Percentiles rank a stretch among this genome's conserved stretches.
phyloP scores from a whole-genome alignment of 2,113 vertebrate species.

The Ciconia stormi region DNA sequence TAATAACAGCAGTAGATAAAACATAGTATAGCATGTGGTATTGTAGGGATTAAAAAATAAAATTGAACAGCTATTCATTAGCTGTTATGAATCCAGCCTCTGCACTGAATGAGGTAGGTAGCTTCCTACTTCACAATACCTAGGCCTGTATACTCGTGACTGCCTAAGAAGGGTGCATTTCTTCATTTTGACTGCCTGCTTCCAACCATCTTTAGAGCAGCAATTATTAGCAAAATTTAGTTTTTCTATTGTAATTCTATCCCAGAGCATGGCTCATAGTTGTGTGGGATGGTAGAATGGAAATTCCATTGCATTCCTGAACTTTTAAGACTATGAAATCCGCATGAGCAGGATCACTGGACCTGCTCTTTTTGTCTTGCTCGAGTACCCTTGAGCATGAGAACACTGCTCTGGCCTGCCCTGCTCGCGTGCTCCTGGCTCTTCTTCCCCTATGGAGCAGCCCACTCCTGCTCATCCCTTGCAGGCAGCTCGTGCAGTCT shows the following conservation, averaged over 20 bases:
- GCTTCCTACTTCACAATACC: neutral
- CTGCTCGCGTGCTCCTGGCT: neutral
- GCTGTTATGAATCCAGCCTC: neutral
- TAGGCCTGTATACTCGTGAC: neutral
- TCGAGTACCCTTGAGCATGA: neutral
- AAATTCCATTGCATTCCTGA: neutral
- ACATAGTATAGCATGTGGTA: accelerated
- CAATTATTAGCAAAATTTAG: neutral
- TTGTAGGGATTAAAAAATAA: neutral
- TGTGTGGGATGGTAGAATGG: neutral
- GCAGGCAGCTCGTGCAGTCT: neutral
- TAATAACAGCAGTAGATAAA: neutral
- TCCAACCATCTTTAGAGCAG: neutral
- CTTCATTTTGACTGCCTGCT: neutral
- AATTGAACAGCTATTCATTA: neutral
- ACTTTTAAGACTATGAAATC: neutral
- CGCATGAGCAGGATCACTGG: neutral
- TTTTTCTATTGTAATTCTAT: neutral
- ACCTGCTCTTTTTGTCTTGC: neutral
- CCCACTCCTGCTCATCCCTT: neutral
- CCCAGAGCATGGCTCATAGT: neutral
- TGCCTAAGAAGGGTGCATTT: neutral
- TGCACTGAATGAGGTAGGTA: neutral
- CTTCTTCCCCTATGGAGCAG: neutral
- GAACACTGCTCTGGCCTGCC: neutral